Base-by-base conservation (phyloP, 2,113 vertebrate genomes). In the Lasiurus borealis region DNA sequence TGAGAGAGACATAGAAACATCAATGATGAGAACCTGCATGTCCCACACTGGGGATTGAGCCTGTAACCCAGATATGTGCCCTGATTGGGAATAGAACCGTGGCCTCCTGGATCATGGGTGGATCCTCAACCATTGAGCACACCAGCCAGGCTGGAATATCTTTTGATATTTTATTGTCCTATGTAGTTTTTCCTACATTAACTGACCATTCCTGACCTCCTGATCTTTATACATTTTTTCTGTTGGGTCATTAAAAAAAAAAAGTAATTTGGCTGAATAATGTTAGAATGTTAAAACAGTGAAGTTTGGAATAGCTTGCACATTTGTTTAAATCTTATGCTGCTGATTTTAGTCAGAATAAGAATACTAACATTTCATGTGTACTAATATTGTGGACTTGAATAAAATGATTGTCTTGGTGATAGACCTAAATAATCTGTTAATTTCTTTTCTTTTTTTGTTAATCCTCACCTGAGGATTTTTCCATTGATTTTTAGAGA, bases 161-260 rank as follows among this genome's bases (percentile, higher is more conserved):
- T 85, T 85, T 68, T 85, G 36, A 73, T 81, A 66, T 44, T 73
- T 94, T 64, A 80, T 90, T 90, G 77, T 25, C 29, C 40, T 36
- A 29, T 36, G 8, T 91, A 34, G 75, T 64, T 88, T 78, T 69
- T 11, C 62, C 16, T 62, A 0, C 27, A 5, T 90, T 31, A 77
- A 8, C 16, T 90, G 23, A 68, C 48, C 46, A 44, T 72, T 87
- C 59, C 68, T 85, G 62, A 46, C 36, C 52, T 75, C 6, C 31
- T 64, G 50, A 92, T 90, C 46, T 76, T 72, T 48, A 15, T 88
- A 69, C 14, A 23, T 80, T 93, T 92, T 40, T 93, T 90, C 62
- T 78, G 6, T 82, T 93, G 84, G 50, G 71, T 84, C 31, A n/a
- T 71, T 10, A 25, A 80, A 76, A 31, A 95, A 69, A 54, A 95